phyloP scores from a whole-genome alignment of 2,797 vertebrate species.

The Muraenolepis orangiensis region DNA sequence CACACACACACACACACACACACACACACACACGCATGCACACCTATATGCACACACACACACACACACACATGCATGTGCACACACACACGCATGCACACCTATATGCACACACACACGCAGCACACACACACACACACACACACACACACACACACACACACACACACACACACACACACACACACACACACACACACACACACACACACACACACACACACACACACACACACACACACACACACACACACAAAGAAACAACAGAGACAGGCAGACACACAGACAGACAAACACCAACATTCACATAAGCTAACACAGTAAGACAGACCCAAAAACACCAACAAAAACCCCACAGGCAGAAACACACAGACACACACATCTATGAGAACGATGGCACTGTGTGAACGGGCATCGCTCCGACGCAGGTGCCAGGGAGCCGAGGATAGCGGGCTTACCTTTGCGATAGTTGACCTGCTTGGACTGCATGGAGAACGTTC shows the following conservation, averaged over 20 bases:
- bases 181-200: not conserved
- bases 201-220: not conserved
- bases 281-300: conserved; percentile 2
- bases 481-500: conserved; percentile 74
- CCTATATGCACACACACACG: no score
- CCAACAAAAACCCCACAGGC: not conserved
- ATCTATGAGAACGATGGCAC: not conserved
- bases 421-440: not conserved
- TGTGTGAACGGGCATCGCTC: no score
- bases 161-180: not conserved
- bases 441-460: conserved; percentile 63
- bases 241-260: not conserved
- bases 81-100: no score
- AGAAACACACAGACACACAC: not conserved
- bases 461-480: conserved; percentile 72
- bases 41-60: not conserved
- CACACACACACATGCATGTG: not conserved
- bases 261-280: not conserved
- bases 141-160: not conserved
- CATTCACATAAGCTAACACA: no score
- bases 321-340: conserved; percentile 5
- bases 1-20: not conserved
- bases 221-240: not conserved
- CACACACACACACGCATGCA: not conserved
- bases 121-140: not conserved